Evolutionary conservation across 2,888 invertebrate species (phyloP).

Genomic region (Coleophora deauratella): DNA sequence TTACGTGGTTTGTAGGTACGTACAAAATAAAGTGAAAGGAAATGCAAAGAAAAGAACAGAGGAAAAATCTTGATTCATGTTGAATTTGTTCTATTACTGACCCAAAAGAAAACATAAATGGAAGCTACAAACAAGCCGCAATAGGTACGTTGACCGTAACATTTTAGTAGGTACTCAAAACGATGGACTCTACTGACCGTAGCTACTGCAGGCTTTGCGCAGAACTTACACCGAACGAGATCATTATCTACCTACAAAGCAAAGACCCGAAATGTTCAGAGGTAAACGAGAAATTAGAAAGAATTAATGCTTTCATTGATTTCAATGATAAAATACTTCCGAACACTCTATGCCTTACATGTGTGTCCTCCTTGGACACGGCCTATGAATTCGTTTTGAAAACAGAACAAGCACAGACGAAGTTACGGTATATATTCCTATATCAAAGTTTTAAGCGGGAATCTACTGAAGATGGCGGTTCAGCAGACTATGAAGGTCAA

Average conservation of each 20-base stretch:
- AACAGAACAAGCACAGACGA: constrained; percentile 39
- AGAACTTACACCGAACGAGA: constrained; percentile 29
- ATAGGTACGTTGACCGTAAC: too few relatives aligned
- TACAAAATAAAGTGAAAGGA: too few relatives aligned
- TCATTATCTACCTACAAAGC: constrained; percentile 30
- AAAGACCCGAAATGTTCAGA: constrained; percentile 22
- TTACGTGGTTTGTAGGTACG: too few relatives aligned
- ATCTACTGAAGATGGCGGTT: not conserved
- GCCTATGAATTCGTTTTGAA: constrained; percentile 38
- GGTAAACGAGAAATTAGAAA: constrained; percentile 30
- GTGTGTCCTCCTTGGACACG: constrained; percentile 33
- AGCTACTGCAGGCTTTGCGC: constrained; percentile 43
- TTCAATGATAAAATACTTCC: constrained; percentile 31
- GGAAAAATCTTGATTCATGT: too few relatives aligned
- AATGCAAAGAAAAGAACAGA: too few relatives aligned
- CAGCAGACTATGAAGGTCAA: not conserved
- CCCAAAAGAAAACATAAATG: too few relatives aligned
- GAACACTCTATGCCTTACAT: constrained; percentile 41
- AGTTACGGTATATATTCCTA: constrained; percentile 25
- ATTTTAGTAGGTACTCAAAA: not conserved
- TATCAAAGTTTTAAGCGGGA: constrained; percentile 12
- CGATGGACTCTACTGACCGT: constrained; percentile 22
- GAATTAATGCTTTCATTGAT: constrained; percentile 33
- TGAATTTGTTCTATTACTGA: too few relatives aligned
- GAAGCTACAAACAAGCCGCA: too few relatives aligned